These are phyloP conservation scores for Melinaea marsaeus DNA, from an alignment of 2,888 invertebrate genomes.

Conservation along the genomic window DNA sequence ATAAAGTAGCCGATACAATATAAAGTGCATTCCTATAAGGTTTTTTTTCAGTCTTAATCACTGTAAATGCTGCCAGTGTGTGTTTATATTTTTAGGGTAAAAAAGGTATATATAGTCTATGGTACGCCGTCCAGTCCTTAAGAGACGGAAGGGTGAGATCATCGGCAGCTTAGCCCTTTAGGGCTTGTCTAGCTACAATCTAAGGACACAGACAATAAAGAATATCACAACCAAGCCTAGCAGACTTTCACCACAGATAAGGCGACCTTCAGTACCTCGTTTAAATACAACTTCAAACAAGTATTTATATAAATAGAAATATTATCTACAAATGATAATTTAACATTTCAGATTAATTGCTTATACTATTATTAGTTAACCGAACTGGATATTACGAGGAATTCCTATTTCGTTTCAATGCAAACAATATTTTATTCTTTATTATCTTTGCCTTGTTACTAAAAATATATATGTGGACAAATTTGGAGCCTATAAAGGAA, in stretches of 20 bases:
- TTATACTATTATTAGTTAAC: too few relatives aligned
- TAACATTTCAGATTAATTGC: too few relatives aligned
- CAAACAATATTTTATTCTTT: too few relatives aligned
- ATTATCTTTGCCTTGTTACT: too few relatives aligned
- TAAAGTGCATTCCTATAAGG: not conserved
- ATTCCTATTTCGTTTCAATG: too few relatives aligned
- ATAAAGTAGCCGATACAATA: not conserved
- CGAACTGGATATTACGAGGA: too few relatives aligned
- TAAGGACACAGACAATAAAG: constrained; percentile 7
- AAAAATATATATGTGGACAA: too few relatives aligned
- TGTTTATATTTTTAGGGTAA: not conserved
- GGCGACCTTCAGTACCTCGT: too few relatives aligned
- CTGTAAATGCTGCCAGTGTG: not conserved
- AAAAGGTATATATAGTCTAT: not conserved
- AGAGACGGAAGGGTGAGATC: constrained; percentile 56
- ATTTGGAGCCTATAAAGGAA: too few relatives aligned
- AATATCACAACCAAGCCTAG: not conserved
- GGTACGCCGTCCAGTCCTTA: constrained; percentile 52
- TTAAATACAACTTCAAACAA: too few relatives aligned
- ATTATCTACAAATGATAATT: too few relatives aligned
- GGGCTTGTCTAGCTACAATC: constrained; percentile 23
- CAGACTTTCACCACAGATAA: not conserved
- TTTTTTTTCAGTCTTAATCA: not conserved
- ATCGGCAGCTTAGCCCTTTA: constrained; percentile 48
- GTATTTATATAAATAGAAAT: too few relatives aligned